These are phyloP conservation scores for Crenichthys baileyi DNA, from an alignment of 2,797 vertebrate species.

Conservation along the genomic window DNA sequence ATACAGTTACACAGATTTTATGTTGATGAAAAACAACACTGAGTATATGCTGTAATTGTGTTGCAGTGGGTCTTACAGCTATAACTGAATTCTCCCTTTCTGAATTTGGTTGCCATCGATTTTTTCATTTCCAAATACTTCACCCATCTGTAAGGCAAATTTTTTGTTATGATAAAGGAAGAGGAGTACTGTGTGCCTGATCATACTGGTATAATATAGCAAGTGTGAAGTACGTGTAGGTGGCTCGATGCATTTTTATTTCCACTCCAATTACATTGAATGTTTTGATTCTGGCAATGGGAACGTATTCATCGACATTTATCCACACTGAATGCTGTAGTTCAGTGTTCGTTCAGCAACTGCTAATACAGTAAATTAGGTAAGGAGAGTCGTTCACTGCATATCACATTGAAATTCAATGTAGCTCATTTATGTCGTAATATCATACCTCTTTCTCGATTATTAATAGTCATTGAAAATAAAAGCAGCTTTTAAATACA, in stretches of 20 bases:
- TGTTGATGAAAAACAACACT: constrained; percentile 16
- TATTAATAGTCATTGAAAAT: background rate
- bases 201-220: constrained; percentile 23
- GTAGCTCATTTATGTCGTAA: background rate
- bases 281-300: constrained; percentile 10
- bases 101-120: constrained; percentile 47
- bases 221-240: constrained; percentile 54
- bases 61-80: constrained; percentile 5
- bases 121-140: constrained; percentile 30
- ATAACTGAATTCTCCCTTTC: constrained; percentile 65
- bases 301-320: background rate
- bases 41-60: constrained; percentile 15
- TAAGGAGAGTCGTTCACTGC: background rate
- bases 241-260: constrained; percentile 52
- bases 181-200: constrained; percentile 24
- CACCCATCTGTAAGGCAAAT: constrained; percentile 19
- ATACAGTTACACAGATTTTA: constrained; percentile 2
- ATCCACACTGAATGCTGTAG: background rate
- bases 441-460: background rate
- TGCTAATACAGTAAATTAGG: background rate
- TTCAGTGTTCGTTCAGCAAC: background rate
- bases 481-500: background rate
- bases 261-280: constrained; percentile 27
- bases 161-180: constrained; percentile 40
- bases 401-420: background rate